Conservation (phyloP, 2,113 vertebrate species). For the Xiphophorus maculatus region DNA sequence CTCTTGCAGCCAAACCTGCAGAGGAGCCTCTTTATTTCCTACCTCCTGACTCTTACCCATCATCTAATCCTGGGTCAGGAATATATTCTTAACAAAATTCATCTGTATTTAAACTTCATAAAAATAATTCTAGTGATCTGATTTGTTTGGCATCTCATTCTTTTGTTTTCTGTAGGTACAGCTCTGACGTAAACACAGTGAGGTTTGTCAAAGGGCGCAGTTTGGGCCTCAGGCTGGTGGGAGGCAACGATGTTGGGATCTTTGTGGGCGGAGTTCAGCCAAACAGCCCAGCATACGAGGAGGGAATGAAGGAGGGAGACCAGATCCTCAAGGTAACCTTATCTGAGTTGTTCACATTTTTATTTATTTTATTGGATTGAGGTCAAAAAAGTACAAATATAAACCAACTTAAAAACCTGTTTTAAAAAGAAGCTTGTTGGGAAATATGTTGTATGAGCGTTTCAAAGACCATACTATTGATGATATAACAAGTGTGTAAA, state of each 20-base stretch:
- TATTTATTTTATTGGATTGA: too few species aligned
- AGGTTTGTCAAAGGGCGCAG: constrained; percentile 87
- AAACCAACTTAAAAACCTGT: too few species aligned
- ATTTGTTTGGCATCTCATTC: background rate
- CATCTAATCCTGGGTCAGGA: constrained; percentile 70
- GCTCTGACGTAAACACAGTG: constrained; percentile 78
- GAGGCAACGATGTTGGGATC: constrained; percentile 94
- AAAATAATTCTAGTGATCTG: background rate
- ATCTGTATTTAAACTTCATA: background rate
- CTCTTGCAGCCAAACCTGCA: constrained; percentile 60
- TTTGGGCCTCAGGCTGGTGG: constrained; percentile 88
- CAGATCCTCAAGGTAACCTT: constrained; percentile 91
- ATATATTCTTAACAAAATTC: accelerated
- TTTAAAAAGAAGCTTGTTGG: too few species aligned
- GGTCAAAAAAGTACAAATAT: too few species aligned
- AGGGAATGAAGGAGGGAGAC: constrained; percentile 90
- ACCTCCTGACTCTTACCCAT: constrained; percentile 79
- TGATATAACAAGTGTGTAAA: too few species aligned
- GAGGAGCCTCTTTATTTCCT: constrained; percentile 83
- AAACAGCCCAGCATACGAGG: constrained; percentile 85
- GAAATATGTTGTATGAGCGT: too few species aligned
- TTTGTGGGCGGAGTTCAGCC: constrained; percentile 92
- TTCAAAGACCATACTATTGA: too few species aligned
- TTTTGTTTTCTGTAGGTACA: constrained; percentile 80
- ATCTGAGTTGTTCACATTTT: background rate